Conservation (phyloP, 2,113 vertebrate genomes). For the Dendropsophus ebraccatus region DNA sequence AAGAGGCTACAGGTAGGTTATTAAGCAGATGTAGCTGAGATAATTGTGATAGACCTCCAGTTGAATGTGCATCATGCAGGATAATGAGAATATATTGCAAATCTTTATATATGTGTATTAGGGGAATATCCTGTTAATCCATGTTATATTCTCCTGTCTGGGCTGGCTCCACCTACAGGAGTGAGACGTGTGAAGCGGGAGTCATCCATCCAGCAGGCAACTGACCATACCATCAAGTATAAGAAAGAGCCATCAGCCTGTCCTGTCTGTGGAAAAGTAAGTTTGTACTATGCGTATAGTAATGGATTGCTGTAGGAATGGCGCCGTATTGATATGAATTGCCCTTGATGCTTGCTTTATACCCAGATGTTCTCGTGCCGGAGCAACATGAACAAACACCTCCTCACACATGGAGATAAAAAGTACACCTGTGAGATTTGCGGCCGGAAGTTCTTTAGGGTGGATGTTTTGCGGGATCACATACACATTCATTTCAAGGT, state of each 20-base stretch:
- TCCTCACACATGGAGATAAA: slow-evolving; percentile 97
- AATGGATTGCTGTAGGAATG: too few species aligned
- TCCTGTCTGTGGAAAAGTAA: slow-evolving; percentile 94
- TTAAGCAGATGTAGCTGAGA: too few species aligned
- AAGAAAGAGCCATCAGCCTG: slow-evolving; percentile 96
- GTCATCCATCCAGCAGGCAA: slow-evolving; percentile 87
- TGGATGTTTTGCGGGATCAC: slow-evolving; percentile 96
- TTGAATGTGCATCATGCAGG: too few species aligned
- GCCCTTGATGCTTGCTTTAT: not conserved
- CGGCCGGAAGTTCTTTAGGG: slow-evolving; percentile 96
- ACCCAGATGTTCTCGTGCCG: slow-evolving; percentile 94
- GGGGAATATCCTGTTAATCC: not conserved
- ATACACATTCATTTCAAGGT: slow-evolving; percentile 99
- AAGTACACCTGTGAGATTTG: slow-evolving; percentile 99
- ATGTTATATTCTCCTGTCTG: not conserved
- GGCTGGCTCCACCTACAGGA: slow-evolving; percentile 71
- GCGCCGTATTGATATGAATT: not conserved
- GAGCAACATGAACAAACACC: slow-evolving; percentile 99
- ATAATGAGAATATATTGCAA: too few species aligned
- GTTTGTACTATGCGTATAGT: not conserved
- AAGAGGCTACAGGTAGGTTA: too few species aligned
- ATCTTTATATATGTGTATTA: too few species aligned
- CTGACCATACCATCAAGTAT: slow-evolving; percentile 89
- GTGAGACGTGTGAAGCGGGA: slow-evolving; percentile 92
- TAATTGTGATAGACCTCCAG: too few species aligned